Percentiles rank a stretch among this genome's conserved stretches.
Evolutionary conservation across 1,140 invertebrate species (phyloP).

Genomic region (Caligus rogercresseyi): DNA sequence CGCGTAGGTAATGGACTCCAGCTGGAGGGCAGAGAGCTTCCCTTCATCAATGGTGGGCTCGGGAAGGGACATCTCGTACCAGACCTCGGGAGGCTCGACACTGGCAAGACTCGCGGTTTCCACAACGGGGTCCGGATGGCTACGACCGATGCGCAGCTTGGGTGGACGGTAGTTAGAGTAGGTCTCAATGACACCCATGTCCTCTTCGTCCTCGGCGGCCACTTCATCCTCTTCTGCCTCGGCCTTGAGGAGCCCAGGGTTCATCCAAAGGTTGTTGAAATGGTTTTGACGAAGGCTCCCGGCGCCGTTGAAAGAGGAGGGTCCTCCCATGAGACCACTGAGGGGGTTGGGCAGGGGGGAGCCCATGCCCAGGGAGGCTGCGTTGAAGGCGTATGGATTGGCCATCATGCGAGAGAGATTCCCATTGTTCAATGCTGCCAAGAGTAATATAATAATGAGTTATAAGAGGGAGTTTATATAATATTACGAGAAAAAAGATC

Average conservation of each 20-base stretch:
- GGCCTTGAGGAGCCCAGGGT: background rate
- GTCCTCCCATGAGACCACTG: constrained; percentile 1
- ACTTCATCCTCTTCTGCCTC: constrained; percentile 46
- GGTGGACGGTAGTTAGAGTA: constrained; percentile 38
- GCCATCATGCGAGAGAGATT: constrained; percentile 8
- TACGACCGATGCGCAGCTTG: constrained; percentile 72
- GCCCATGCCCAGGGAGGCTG: constrained; percentile 39
- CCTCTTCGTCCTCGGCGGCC: constrained; percentile 67
- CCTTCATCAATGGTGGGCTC: constrained; percentile 65
- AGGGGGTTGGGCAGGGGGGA: constrained; percentile 31
- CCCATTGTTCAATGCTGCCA: background rate
- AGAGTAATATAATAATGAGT: too few species aligned
- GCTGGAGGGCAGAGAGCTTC: constrained; percentile 76
- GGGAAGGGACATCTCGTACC: constrained; percentile 70
- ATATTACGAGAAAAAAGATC: too few species aligned
- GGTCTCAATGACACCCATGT: constrained; percentile 91
- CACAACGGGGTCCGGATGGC: constrained; percentile 98
- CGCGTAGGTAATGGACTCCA: constrained; percentile 60
- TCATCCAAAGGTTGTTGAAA: background rate
- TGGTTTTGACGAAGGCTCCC: background rate
- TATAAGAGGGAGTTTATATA: too few species aligned
- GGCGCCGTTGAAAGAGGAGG: background rate
- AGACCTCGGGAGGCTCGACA: constrained; percentile 84
- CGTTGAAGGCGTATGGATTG: constrained; percentile 29
- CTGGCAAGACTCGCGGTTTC: constrained; percentile 93